These are phyloP conservation scores for Drosophila lacertosa DNA, from an alignment of 1,140 invertebrate species.

Conservation along the genomic window DNA sequence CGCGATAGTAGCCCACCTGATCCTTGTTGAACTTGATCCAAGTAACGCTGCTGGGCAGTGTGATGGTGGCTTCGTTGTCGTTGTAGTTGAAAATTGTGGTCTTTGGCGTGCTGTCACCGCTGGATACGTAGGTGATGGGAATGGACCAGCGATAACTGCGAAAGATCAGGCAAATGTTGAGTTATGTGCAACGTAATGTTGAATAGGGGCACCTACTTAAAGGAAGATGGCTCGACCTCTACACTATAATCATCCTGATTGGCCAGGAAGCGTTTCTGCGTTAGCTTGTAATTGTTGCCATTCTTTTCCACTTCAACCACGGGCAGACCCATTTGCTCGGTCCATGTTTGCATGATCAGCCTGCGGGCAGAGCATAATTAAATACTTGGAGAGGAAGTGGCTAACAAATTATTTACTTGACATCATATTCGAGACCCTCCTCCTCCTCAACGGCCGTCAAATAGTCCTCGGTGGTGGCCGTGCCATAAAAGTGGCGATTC, in stretches of 20 bases:
- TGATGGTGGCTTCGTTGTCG: conserved; percentile 68
- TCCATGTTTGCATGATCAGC: conserved; percentile 96
- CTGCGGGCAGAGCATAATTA: conserved; percentile 65
- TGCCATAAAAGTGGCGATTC: conserved; percentile 88
- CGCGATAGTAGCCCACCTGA: conserved; percentile 94
- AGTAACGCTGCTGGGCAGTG: conserved; percentile 68
- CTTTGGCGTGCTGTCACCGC: conserved; percentile 65
- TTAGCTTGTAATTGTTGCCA: conserved; percentile 86
- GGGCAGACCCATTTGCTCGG: conserved; percentile 95
- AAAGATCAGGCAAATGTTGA: not conserved
- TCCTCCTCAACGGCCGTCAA: conserved; percentile 87
- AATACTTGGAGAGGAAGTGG: not conserved
- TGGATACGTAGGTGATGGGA: conserved; percentile 91
- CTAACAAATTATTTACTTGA: conserved; percentile 80
- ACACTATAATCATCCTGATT: conserved; percentile 86
- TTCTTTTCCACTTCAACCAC: conserved; percentile 87
- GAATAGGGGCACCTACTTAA: conserved; percentile 84
- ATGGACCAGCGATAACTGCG: conserved; percentile 92
- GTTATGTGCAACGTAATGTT: no score
- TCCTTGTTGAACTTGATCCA: conserved; percentile 95
- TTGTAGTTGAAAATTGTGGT: conserved; percentile 81
- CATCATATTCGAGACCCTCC: conserved; percentile 84
- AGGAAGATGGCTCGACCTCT: conserved; percentile 85
- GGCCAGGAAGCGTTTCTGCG: conserved; percentile 90
- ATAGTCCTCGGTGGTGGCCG: conserved; percentile 92